These are phyloP conservation scores for Copsychus sechellarum DNA, from an alignment of 2,113 vertebrate genomes.

Conservation along the genomic window DNA sequence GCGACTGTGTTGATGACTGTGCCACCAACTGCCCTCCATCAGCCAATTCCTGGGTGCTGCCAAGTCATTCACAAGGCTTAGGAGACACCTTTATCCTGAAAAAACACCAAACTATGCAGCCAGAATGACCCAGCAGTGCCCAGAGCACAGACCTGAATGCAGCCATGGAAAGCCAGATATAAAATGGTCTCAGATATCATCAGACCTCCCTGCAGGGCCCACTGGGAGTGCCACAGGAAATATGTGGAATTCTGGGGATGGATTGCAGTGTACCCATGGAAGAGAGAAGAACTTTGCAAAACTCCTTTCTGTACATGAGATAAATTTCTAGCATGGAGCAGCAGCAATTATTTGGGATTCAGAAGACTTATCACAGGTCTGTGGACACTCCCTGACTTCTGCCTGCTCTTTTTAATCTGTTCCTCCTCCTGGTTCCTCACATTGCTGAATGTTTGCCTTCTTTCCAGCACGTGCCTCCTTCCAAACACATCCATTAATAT, in stretches of 20 bases:
- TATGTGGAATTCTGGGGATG: fast-evolving
- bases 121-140: not conserved
- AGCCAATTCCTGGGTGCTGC: not conserved
- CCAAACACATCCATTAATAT: not conserved
- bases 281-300: not conserved
- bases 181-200: fast-evolving
- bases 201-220: not conserved
- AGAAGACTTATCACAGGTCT: not conserved
- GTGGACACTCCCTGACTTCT: not conserved
- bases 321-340: not conserved
- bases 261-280: not conserved
- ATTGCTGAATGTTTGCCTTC: not conserved
- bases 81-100: not conserved
- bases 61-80: not conserved
- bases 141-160: not conserved
- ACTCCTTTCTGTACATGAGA: fast-evolving
- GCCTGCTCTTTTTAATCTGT: not conserved
- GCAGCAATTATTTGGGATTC: not conserved
- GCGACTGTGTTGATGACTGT: not conserved
- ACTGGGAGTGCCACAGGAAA: not conserved
- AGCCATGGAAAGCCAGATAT: not conserved
- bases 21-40: not conserved
- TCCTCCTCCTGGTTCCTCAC: not conserved
- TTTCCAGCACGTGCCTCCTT: not conserved
- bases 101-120: not conserved